Conservation (phyloP, 2,888 invertebrate species). For the Seira musarum region DNA sequence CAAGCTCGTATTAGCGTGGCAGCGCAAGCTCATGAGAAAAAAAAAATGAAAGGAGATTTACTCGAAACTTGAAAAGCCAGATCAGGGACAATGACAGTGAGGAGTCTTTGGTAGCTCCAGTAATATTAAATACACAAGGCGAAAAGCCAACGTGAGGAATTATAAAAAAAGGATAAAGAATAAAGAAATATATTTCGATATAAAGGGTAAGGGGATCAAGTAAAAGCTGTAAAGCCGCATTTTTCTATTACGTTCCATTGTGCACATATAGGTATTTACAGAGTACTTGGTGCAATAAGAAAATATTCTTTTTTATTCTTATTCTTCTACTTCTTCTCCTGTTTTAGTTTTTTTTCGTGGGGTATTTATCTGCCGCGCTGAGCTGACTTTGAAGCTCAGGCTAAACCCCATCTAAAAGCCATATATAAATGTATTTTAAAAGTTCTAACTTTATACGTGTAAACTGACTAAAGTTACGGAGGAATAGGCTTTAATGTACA, state of each 20-base stretch:
- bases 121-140: conserved; percentile 46
- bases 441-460: conserved; percentile 20
- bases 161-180: conserved; percentile 41
- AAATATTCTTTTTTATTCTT: conserved; percentile 1
- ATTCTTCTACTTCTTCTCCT: conserved; percentile 19
- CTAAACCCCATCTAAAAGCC: conserved; percentile 6
- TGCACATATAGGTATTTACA: conserved; percentile 7
- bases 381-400: conserved; percentile 50
- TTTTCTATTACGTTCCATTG: conserved; percentile 15
- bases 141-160: conserved; percentile 42
- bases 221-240: conserved; percentile 10
- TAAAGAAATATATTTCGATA: conserved; percentile 26
- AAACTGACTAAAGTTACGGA: conserved; percentile 33
- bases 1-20: conserved; percentile 33
- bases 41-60: conserved; percentile 40
- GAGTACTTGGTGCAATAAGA: conserved; percentile 1
- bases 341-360: conserved; percentile 52
- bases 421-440: conserved; percentile 27
- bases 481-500: conserved; percentile 34
- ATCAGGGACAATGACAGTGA: conserved; percentile 53
- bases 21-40: not conserved
- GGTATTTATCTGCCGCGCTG: conserved; percentile 60
- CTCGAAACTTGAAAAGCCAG: conserved; percentile 55
- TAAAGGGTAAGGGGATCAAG: conserved; percentile 19
- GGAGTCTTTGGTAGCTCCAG: not conserved